These are phyloP conservation scores for Anser cygnoides DNA, from an alignment of 2,113 vertebrate genomes.

Conservation along the genomic window DNA sequence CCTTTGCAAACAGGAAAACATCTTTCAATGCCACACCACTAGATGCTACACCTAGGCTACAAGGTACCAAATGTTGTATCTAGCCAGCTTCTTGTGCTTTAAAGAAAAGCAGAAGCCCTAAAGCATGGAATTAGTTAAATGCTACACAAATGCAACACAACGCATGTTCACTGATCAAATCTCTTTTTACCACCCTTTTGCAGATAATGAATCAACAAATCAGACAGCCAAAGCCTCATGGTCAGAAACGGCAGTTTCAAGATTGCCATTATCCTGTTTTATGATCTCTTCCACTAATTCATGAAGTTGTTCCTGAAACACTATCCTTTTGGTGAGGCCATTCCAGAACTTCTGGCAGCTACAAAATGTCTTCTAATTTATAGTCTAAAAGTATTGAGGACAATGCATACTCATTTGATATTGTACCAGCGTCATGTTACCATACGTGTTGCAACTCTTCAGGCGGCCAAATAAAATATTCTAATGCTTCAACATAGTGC, in stretches of 20 bases:
- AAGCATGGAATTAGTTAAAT: slow-evolving; percentile 4
- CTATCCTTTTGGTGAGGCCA: background rate
- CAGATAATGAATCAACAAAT: background rate
- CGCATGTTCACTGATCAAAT: background rate
- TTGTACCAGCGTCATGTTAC: background rate
- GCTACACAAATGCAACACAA: background rate
- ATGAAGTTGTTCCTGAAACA: slow-evolving; percentile 21
- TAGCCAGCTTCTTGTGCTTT: background rate
- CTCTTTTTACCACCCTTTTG: background rate
- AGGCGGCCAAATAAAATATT: background rate
- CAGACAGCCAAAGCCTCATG: background rate
- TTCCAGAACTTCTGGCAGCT: slow-evolving; percentile 9
- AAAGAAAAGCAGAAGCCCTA: background rate
- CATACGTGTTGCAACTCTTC: background rate
- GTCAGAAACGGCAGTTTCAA: slow-evolving; percentile 5
- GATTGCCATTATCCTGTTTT: background rate
- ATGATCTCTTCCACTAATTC: background rate
- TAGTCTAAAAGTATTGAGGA: background rate
- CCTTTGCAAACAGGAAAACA: background rate
- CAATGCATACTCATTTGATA: background rate
- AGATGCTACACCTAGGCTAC: background rate
- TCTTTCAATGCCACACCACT: background rate
- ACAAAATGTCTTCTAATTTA: background rate
- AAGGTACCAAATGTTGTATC: fast-evolving
- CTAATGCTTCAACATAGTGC: background rate